Evolutionary conservation across 2,888 invertebrate species (phyloP).

Genomic region (Diarsia brunnea): DNA sequence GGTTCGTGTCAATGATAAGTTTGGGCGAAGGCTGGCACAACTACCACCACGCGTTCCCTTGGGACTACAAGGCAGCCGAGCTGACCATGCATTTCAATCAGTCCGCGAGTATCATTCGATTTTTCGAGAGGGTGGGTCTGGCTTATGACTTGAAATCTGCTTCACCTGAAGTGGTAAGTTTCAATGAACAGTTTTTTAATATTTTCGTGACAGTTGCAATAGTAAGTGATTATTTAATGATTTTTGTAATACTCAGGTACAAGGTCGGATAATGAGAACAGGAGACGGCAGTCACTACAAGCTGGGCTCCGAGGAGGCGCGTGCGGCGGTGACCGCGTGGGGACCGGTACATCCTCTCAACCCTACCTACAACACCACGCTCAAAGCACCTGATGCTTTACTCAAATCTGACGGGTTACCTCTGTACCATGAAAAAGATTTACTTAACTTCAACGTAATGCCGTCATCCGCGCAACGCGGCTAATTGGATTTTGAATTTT

Average conservation of each 20-base stretch:
- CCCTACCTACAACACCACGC: conserved; percentile 80
- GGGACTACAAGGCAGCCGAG: conserved; percentile 98
- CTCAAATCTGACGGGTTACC: conserved; percentile 81
- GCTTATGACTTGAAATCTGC: conserved; percentile 92
- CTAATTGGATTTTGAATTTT: conserved; percentile 13
- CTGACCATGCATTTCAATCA: conserved; percentile 92
- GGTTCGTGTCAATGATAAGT: conserved; percentile 92
- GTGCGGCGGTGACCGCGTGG: conserved; percentile 75
- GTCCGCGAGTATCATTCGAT: conserved; percentile 92
- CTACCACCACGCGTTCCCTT: conserved; percentile 97
- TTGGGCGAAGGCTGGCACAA: conserved; percentile 98
- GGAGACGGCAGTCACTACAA: conserved; percentile 92
- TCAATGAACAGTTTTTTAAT: background rate
- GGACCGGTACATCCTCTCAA: conserved; percentile 85
- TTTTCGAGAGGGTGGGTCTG: conserved; percentile 90
- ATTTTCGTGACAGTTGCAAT: background rate
- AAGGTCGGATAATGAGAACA: conserved; percentile 90
- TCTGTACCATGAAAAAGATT: conserved; percentile 81
- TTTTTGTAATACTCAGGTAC: conserved; percentile 79
- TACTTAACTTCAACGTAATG: conserved; percentile 65
- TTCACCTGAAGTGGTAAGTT: conserved; percentile 81
- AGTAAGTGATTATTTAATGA: background rate
- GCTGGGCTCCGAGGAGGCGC: conserved; percentile 84
- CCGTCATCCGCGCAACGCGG: conserved; percentile 14
- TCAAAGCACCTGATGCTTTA: conserved; percentile 74